Percentiles rank a stretch among this genome's conserved stretches.
Conservation (phyloP, 2,797 vertebrate genomes). For the Gambusia yucatana region DNA sequence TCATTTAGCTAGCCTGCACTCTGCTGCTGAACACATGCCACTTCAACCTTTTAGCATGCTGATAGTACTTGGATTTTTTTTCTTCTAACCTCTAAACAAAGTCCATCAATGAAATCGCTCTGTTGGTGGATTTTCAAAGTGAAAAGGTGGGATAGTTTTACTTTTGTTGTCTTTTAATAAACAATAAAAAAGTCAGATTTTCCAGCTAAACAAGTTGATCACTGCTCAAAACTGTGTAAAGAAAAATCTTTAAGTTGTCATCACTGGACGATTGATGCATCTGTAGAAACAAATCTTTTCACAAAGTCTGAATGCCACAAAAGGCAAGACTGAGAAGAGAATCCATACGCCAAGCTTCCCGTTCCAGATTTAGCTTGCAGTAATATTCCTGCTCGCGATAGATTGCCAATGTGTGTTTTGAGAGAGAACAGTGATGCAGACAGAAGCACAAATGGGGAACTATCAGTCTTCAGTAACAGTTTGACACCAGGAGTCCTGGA, state of each 20-base stretch:
- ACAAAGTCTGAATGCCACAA: not conserved
- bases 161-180: not conserved
- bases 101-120: not conserved
- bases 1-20: not conserved
- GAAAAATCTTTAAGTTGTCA: not conserved
- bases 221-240: not conserved
- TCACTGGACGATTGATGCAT: not conserved
- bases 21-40: not conserved
- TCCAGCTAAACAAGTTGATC: not conserved
- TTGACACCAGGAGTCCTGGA: conserved; percentile 63
- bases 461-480: conserved; percentile 69
- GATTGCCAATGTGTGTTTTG: conserved; percentile 51
- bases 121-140: not conserved
- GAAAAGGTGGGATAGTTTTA: not conserved
- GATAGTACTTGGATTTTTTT: not conserved
- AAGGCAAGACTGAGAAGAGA: not conserved
- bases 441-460: conserved; percentile 29
- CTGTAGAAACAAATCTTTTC: not conserved
- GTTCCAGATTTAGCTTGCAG: not conserved
- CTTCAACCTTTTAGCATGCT: not conserved
- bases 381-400: conserved; percentile 54
- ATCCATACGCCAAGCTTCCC: not conserved
- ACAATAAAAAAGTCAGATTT: not conserved
- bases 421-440: conserved; percentile 12
- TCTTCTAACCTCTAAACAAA: not conserved